Evolutionary conservation across 2,113 vertebrate species (phyloP), one percentile per base, ranked within the genome.

Genomic region (Oxyruncus cristatus): DNA sequence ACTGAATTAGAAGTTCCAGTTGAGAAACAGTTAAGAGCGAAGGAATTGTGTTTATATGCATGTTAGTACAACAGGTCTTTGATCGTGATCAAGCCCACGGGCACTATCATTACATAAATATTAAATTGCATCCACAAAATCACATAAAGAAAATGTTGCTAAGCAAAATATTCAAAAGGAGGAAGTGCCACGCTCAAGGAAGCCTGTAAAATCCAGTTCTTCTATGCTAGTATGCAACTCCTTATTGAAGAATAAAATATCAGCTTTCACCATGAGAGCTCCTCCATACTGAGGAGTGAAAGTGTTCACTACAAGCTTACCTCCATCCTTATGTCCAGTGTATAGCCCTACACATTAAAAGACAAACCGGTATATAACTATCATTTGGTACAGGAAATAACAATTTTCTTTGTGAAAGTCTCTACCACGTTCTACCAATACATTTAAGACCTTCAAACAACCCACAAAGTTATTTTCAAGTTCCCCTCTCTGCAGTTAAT

Each of bases 1-100:
- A 90, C 72, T 84, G 67, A 94, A 86, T 92, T 78, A 94, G 91
- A 96, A 94, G 52, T 35, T 89, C 17, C 49, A 94, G 80, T n/a
- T 75, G 27, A 89, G 68, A 93, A 96, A 88, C 14, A 73, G 85
- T 95, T 93, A 93, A 93, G 35, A n/a, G 42, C 44, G 78, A 80
- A 74, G 23, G 32, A 80, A 67, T 17, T 32, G 24, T 70, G 28
- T 37, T 75, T 61, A 37, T 26, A 16, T 26, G 52, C 52, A 41
- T n/a, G 22, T 47, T 56, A 84, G 47, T 33, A 93, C 83, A 92
- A 74, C 24, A 84, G 46, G 52, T 53, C 80, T 94, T 92, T 82
- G 79, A 93, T 71, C 5, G 0, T 65, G 80, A 94, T 92, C 61
- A 89, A 89, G 70, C 62, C 77, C 50, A 61, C 37, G 14, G 62